phyloP scores from a whole-genome alignment of 2,113 vertebrate genomes.

The Tricholaema leucomelas region DNA sequence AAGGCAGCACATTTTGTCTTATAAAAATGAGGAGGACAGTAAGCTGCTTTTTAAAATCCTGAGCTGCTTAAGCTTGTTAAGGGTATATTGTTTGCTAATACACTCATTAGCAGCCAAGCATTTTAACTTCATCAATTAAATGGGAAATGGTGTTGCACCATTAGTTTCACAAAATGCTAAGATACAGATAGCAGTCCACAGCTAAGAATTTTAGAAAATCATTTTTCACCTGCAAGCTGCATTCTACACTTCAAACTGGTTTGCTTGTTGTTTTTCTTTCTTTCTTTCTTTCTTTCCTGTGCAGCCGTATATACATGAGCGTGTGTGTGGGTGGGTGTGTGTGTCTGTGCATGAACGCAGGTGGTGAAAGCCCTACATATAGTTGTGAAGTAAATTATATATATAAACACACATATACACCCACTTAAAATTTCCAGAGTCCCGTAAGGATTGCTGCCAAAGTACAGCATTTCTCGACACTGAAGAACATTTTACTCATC shows the following conservation, averaged over 20 bases:
- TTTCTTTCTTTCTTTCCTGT: background rate
- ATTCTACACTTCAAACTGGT: background rate
- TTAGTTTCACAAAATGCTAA: constrained; percentile 71
- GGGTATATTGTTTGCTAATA: constrained; percentile 79
- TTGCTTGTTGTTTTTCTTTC: no score
- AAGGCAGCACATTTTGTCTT: constrained; percentile 73
- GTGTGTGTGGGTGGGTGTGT: background rate
- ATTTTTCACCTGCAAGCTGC: constrained; percentile 36
- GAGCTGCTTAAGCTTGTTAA: constrained; percentile 78
- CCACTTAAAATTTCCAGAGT: constrained; percentile 46
- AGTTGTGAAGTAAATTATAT: constrained; percentile 39
- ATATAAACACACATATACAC: constrained; percentile 48
- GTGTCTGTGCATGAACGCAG: background rate
- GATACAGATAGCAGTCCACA: constrained; percentile 48
- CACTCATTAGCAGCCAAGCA: constrained; percentile 78
- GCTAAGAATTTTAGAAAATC: constrained; percentile 39
- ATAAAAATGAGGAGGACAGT: constrained; percentile 75
- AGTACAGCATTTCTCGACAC: constrained; percentile 14
- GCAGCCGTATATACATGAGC: background rate
- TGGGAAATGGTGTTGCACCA: constrained; percentile 65
- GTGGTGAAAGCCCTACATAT: constrained; percentile 29
- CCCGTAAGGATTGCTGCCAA: background rate
- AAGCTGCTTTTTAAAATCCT: constrained; percentile 77
- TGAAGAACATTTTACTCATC: constrained; percentile 35
- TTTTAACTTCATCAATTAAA: constrained; percentile 81